Conservation (phyloP, 1,140 invertebrate genomes). For the Scaptomyza hsui region DNA sequence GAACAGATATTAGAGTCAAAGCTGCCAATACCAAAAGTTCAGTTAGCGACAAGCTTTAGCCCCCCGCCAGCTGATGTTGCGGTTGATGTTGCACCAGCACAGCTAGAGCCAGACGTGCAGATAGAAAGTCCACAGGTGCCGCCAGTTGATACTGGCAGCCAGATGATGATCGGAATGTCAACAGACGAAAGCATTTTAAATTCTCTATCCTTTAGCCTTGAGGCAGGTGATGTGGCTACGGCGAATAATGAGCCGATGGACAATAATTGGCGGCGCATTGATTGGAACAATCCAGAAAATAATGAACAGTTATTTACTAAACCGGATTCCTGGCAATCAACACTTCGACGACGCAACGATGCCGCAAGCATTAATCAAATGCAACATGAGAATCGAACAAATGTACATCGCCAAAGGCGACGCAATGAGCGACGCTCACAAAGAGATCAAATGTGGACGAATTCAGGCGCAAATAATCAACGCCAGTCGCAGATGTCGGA, state of each 20-base stretch:
- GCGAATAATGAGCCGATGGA: too few relatives aligned
- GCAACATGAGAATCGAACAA: background rate
- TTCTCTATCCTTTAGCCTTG: too few relatives aligned
- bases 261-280: too few relatives aligned
- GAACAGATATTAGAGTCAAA: background rate
- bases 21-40: too few relatives aligned
- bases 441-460: background rate
- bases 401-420: background rate
- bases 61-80: background rate
- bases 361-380: background rate
- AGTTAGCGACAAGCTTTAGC: background rate
- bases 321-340: too few relatives aligned
- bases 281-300: too few relatives aligned
- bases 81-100: background rate
- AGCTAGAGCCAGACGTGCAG: background rate
- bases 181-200: too few relatives aligned
- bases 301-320: too few relatives aligned
- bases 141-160: background rate
- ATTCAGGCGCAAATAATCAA: too few relatives aligned
- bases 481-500: too few relatives aligned
- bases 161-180: background rate
- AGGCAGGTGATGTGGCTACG: too few relatives aligned
- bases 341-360: too few relatives aligned
- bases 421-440: conserved; percentile 4
- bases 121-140: background rate